Evolutionary conservation across 2,113 vertebrate species (phyloP).

Genomic region (Actenoides lindsayi): DNA sequence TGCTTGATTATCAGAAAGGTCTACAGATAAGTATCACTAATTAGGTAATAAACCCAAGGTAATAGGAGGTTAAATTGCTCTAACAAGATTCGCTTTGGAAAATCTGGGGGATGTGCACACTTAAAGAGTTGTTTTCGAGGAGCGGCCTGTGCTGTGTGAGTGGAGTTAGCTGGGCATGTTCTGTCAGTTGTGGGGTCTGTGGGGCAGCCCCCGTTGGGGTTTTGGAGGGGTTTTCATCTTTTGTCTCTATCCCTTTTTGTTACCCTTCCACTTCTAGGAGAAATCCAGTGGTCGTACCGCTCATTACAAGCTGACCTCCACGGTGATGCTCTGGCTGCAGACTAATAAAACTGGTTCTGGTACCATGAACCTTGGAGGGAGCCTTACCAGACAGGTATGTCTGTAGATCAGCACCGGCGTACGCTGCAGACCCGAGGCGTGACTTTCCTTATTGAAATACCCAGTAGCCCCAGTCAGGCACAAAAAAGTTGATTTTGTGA

Average conservation of each 20-base stretch:
- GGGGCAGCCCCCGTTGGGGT: rapidly evolving
- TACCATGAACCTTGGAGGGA: slow-evolving; percentile 98
- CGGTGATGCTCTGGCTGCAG: slow-evolving; percentile 99
- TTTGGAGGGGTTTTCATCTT: not conserved
- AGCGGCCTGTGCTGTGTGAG: not conserved
- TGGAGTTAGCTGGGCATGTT: rapidly evolving
- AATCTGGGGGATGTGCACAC: not conserved
- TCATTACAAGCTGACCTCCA: slow-evolving; percentile 99
- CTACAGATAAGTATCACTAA: slow-evolving; percentile 44
- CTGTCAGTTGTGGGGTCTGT: not conserved
- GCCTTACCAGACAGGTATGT: slow-evolving; percentile 95
- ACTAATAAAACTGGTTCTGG: slow-evolving; percentile 96
- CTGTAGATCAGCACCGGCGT: rapidly evolving
- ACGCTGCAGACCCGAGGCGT: not conserved
- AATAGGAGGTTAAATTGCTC: not conserved
- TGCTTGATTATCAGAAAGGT: not conserved
- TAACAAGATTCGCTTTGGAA: not conserved
- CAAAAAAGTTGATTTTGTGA: not conserved
- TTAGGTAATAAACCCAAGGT: slow-evolving; percentile 27
- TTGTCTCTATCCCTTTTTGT: not conserved
- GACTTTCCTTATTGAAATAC: not conserved
- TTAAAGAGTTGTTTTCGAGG: not conserved
- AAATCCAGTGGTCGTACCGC: slow-evolving; percentile 98
- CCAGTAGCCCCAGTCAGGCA: not conserved
- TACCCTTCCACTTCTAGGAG: slow-evolving; percentile 75